Conservation (phyloP, 2,888 invertebrate species). For the Hecatera dysodea region DNA sequence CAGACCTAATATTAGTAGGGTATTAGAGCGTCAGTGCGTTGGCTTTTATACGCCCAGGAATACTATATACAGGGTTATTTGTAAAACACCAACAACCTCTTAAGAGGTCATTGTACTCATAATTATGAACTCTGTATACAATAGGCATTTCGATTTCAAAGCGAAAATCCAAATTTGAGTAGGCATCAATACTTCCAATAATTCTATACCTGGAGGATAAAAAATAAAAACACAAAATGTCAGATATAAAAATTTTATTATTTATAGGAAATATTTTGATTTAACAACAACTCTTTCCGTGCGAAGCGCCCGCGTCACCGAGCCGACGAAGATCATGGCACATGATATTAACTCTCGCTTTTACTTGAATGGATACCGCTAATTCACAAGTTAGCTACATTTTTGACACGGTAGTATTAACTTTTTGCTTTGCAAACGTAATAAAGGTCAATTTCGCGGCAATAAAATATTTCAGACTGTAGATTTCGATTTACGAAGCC, state of each 20-base stretch:
- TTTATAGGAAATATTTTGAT: conserved; percentile 91
- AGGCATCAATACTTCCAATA: too few species aligned
- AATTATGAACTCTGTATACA: too few species aligned
- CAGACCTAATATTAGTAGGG: too few species aligned
- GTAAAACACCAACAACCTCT: too few species aligned
- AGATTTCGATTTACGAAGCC: conserved; percentile 60
- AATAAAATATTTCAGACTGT: conserved; percentile 23
- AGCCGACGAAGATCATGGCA: conserved; percentile 79
- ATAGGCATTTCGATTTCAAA: too few species aligned
- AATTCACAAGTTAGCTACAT: not conserved
- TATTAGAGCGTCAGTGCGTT: too few species aligned
- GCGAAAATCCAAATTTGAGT: too few species aligned
- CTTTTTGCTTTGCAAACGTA: conserved; percentile 3
- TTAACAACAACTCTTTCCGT: conserved; percentile 85
- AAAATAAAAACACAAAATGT: conserved; percentile 78
- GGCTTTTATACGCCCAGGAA: too few species aligned
- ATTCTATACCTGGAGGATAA: not conserved
- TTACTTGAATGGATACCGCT: conserved; percentile 28
- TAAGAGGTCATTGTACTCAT: too few species aligned
- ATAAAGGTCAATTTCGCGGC: conserved; percentile 1
- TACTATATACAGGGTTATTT: too few species aligned
- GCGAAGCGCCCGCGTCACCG: conserved; percentile 74
- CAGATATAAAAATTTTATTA: conserved; percentile 91
- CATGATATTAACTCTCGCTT: conserved; percentile 66
- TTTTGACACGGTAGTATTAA: not conserved